Base-by-base conservation (phyloP, 2,797 vertebrate species). In the Meda fulgida region DNA sequence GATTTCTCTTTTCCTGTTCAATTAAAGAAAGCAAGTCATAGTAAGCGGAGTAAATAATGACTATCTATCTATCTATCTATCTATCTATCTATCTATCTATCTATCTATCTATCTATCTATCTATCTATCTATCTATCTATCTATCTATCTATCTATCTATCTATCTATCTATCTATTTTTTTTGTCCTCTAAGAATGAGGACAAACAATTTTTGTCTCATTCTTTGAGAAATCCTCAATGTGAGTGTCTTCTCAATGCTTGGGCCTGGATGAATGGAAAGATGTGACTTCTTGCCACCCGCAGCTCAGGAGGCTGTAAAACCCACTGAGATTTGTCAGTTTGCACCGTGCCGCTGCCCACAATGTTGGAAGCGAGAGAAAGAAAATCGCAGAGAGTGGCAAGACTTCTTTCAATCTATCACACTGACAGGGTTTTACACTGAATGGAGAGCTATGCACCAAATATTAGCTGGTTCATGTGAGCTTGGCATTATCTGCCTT, bases 401-500 rank as follows among this genome's bases (percentile, higher is more conserved):
- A 21, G 53, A 71, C 31, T 66, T 46, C 51, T 55, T 78, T 84
- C 76, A 84, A 71, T 84, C 81, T 78, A 77, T 84, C 71, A 84
- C 66, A 51, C 36, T 78, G 86, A 63, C 82, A 69, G 11, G 77
- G 40, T 83, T 73, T 80, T 69, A 71, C 66, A 19, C 51, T 79
- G 65, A 84, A 84, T 71, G 51, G 53, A 71, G 76, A 84, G 76
- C 66, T 60, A 36, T 46, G 83, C 83, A 48, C 66, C 51, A 84
- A 66, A 85, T 85, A 85, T 85, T 80, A 80, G 69, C 66, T 19
- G 66, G 75, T 79, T 84, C 83, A 79, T 23, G 43, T 71, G 76
- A 84, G 83, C 78, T 73, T 80, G 78, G 55, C 84, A 85, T 85
- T 85, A 80, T 85, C 84, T 80, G 31, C 69, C 23, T 43, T 85